Percentiles rank a stretch among this genome's conserved stretches.
phyloP scores from a whole-genome alignment of 2,888 invertebrate genomes.

The Cryptosula pallasiana region DNA sequence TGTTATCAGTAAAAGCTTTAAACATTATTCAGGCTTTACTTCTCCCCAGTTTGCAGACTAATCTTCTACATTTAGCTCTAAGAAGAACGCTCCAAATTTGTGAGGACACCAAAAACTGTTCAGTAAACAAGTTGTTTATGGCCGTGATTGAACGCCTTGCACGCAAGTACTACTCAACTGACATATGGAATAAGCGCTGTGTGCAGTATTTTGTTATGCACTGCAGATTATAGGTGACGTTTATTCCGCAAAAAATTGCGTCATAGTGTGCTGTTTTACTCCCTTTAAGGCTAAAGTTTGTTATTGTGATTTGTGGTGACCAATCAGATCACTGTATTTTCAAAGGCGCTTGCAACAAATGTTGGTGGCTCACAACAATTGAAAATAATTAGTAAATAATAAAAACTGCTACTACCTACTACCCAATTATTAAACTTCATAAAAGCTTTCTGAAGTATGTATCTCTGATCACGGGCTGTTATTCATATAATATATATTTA shows the following conservation, averaged over 20 bases:
- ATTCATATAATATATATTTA: no score
- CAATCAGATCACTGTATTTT: neutral
- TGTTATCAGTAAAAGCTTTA: slow-evolving; percentile 17
- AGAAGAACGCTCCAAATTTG: neutral
- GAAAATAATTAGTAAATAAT: no score
- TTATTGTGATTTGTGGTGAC: neutral
- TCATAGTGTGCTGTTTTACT: neutral
- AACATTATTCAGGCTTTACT: neutral
- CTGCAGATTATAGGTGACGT: neutral
- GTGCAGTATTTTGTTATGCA: neutral
- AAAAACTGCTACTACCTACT: no score
- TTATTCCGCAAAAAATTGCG: neutral
- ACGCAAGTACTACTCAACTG: neutral
- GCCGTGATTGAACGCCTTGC: neutral
- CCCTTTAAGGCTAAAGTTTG: neutral
- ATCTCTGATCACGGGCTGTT: no score
- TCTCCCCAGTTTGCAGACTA: neutral
- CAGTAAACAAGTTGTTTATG: neutral
- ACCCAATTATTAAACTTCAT: no score
- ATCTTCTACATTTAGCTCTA: neutral
- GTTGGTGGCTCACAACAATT: no score
- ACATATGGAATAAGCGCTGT: neutral
- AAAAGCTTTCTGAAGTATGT: no score
- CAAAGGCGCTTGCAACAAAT: neutral
- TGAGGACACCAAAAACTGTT: no score